Evolutionary conservation across 2,797 vertebrate genomes (phyloP).

Genomic region (Enoplosus armatus): DNA sequence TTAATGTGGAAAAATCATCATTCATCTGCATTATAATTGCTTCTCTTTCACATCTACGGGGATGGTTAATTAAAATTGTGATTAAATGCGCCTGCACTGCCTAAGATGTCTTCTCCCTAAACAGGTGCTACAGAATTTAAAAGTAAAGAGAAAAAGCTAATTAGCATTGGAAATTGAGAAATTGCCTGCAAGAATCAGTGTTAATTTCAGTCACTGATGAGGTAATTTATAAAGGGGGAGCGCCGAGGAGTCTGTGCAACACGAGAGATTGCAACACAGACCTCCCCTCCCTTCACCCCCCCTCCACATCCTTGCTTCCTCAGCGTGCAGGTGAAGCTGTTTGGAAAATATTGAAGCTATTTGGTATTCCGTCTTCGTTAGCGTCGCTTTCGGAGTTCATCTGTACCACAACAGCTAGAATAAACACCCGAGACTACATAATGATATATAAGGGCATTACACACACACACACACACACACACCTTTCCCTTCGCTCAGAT

Average conservation of each 20-base stretch:
- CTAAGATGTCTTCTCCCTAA: slow-evolving; percentile 99
- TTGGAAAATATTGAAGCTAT: slow-evolving; percentile 95
- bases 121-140: slow-evolving; percentile 99
- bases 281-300: slow-evolving; percentile 79
- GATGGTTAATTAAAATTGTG: slow-evolving; percentile 99
- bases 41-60: slow-evolving; percentile 99
- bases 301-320: slow-evolving; percentile 69
- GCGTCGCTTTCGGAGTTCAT: slow-evolving; percentile 80
- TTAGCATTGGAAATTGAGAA: slow-evolving; percentile 99
- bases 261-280: slow-evolving; percentile 90
- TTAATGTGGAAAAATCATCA: slow-evolving; percentile 99
- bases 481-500: neutral
- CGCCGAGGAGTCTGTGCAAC: slow-evolving; percentile 91
- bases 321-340: slow-evolving; percentile 97
- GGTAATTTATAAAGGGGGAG: slow-evolving; percentile 99
- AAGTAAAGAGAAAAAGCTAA: slow-evolving; percentile 99
- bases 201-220: slow-evolving; percentile 99
- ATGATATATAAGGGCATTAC: slow-evolving; percentile 33
- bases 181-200: slow-evolving; percentile 99
- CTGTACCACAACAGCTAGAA: slow-evolving; percentile 73
- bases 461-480: slow-evolving; percentile 17
- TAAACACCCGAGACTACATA: slow-evolving; percentile 67
- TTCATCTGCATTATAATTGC: slow-evolving; percentile 99
- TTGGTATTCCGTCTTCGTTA: slow-evolving; percentile 90
- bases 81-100: slow-evolving; percentile 99